Evolutionary conservation across 2,797 vertebrate species (phyloP), one percentile per base, ranked within the genome.

Genomic region (Enteromius fasciolatus): DNA sequence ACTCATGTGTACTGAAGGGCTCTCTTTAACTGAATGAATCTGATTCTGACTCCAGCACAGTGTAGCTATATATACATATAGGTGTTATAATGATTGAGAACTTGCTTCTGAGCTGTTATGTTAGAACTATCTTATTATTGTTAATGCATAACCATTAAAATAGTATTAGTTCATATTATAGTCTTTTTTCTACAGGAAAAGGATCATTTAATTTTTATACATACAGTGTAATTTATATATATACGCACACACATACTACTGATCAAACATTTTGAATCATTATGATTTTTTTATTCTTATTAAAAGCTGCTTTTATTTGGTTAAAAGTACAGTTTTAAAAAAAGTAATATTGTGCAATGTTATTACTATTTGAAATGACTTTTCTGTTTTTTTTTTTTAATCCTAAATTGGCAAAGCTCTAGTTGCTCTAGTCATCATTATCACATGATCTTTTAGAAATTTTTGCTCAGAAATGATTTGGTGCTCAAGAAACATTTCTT

Each of bases 1-100:
- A 83, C 75, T 83, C 73, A 82, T 68, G 66, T 59, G 52, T 48
- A 50, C 66, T 83, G 48, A 78, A 63, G 61, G 52, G 63, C 67
- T 80, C 52, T 77, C 41, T 77, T 83, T 41, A 83, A 63, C 66
- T 70, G 25, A 78, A 50, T 83, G 64, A 83, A 78, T 63, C 64
- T 78, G 64, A 83, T 77, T 52, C 81, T 48, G 64, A 18, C 81
- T 76, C 31, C 68, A 44, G 64, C 39, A 7, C 63, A 36, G 63
- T 77, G 50, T 41, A n/a, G n/a, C n/a, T n/a, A 20, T 80, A 15
- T 46, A 46, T 46, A 46, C 41, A 52, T 64, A 67, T 64, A 67
- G 61, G 46, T 57, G 66, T 57, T n/a, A 23, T 46, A 18, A 70
- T 41, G 28, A 12, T 4, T 54, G 76, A 46, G 61, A 28, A 64